These are phyloP conservation scores for Congeria kusceri DNA, from an alignment of 2,888 invertebrate species.

Conservation along the genomic window DNA sequence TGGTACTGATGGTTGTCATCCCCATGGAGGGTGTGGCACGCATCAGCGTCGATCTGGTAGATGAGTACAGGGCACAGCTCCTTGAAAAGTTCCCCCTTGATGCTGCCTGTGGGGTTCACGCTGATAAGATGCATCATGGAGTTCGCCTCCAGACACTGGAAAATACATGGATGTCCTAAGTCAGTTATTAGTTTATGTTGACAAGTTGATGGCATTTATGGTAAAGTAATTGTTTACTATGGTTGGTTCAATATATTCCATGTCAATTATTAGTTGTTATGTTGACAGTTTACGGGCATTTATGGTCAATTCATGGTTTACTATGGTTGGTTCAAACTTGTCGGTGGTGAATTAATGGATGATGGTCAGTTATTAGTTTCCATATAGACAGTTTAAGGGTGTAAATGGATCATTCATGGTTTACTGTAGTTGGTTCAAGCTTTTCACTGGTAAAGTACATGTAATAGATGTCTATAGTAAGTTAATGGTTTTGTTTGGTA, in stretches of 20 bases:
- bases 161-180: too few relatives aligned
- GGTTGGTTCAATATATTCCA: not conserved
- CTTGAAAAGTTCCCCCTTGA: conserved; percentile 73
- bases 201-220: not conserved
- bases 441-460: too few relatives aligned
- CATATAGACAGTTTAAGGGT: too few relatives aligned
- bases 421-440: too few relatives aligned
- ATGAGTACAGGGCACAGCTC: conserved; percentile 84
- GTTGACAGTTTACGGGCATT: too few relatives aligned
- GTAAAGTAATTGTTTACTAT: not conserved
- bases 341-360: too few relatives aligned
- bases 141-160: conserved; percentile 46
- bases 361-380: too few relatives aligned
- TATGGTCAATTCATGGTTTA: too few relatives aligned
- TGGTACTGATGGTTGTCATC: conserved; percentile 21
- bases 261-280: too few relatives aligned
- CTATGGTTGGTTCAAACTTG: too few relatives aligned
- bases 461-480: too few relatives aligned
- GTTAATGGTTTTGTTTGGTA: not conserved
- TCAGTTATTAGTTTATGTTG: not conserved
- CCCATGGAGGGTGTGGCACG: conserved; percentile 55
- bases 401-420: not conserved
- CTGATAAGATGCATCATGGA: conserved; percentile 39
- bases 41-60: conserved; percentile 79
- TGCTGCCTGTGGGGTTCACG: not conserved